A percentile compares a stretch with the other conserved stretches of the same genome.
Conservation (phyloP, 2,113 vertebrate species). For the Bubo bubo region DNA sequence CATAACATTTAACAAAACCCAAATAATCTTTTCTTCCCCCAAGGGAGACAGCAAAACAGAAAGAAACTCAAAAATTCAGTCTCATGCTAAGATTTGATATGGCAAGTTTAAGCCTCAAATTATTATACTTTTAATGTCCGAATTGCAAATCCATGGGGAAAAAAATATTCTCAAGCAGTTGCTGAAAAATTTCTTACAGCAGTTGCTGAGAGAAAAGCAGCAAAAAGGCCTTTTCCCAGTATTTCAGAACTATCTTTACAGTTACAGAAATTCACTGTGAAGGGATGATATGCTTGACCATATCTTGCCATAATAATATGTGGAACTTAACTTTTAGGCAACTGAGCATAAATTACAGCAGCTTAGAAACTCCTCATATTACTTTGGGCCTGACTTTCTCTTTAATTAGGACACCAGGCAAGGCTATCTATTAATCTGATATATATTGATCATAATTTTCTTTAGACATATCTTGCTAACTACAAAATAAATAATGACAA, state of each 20-base stretch:
- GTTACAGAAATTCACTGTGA: neutral
- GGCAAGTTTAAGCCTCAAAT: neutral
- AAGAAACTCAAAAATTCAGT: neutral
- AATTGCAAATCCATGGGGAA: neutral
- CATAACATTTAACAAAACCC: conserved; percentile 45
- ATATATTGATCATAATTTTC: neutral
- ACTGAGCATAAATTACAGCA: neutral
- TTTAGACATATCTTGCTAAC: neutral
- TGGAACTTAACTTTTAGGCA: neutral
- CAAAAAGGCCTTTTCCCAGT: neutral
- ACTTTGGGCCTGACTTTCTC: neutral
- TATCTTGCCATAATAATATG: neutral
- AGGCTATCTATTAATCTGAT: neutral
- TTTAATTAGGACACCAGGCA: neutral
- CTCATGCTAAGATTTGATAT: neutral
- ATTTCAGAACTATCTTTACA: neutral
- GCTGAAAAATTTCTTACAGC: neutral
- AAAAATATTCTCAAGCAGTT: neutral
- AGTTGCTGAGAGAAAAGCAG: neutral
- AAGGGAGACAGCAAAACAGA: neutral
- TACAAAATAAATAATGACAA: neutral
- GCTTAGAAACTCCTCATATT: neutral
- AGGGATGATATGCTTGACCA: neutral
- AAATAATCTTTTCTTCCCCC: neutral
- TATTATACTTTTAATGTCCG: neutral